phyloP scores from a whole-genome alignment of 2,888 invertebrate species.

The Autographa gamma region DNA sequence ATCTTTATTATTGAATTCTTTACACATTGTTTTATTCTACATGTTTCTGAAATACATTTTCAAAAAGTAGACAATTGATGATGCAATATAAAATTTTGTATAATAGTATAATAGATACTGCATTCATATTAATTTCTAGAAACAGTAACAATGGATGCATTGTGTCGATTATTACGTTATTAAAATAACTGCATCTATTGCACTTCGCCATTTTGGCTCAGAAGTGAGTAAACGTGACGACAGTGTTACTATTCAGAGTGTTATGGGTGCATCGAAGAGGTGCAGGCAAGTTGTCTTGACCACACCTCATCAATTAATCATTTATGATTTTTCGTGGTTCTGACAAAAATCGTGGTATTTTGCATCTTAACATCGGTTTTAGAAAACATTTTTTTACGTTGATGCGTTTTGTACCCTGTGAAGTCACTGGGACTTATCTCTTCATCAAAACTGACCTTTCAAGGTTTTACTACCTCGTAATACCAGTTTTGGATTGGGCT shows the following conservation, averaged over 20 bases:
- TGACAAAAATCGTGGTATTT: background rate
- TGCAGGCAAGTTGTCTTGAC: too few relatives aligned
- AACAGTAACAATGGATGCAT: slow-evolving; percentile 37
- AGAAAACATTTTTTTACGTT: background rate
- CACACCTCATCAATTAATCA: background rate
- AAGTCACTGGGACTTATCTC: too few relatives aligned
- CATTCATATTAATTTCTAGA: slow-evolving; percentile 27
- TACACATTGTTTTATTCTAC: background rate
- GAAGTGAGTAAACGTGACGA: slow-evolving; percentile 19
- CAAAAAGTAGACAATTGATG: slow-evolving; percentile 3
- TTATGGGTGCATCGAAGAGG: background rate
- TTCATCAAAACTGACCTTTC: too few relatives aligned
- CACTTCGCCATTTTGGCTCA: slow-evolving; percentile 18
- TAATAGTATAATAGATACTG: slow-evolving; percentile 9
- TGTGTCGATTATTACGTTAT: slow-evolving; percentile 35
- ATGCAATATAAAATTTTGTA: slow-evolving; percentile 17
- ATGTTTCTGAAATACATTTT: background rate
- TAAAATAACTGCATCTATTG: slow-evolving; percentile 20
- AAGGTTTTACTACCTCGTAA: too few relatives aligned
- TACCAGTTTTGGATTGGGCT: too few relatives aligned
- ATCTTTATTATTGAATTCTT: background rate
- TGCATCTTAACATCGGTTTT: background rate
- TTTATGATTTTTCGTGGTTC: too few relatives aligned
- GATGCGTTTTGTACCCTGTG: too few relatives aligned
- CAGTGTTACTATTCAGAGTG: background rate